Conservation (phyloP, 2,888 invertebrate genomes). For the Lampropteryx suffumata region DNA sequence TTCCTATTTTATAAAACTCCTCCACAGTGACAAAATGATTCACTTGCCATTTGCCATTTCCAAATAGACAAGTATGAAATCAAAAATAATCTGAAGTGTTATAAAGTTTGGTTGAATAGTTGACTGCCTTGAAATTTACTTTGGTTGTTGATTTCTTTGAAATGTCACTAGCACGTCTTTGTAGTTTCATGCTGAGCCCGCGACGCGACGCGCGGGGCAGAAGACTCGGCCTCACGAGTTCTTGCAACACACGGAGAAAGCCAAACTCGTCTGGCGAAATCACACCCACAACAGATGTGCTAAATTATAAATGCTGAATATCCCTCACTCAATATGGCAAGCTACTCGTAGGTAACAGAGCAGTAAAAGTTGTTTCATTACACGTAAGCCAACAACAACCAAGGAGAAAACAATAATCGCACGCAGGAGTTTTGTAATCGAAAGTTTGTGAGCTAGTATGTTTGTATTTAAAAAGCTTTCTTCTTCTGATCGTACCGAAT, state of each 20-base stretch:
- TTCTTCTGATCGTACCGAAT: no score
- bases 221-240: conserved; percentile 37
- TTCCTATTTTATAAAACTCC: conserved; percentile 67
- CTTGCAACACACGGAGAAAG: conserved; percentile 76
- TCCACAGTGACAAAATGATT: conserved; percentile 59
- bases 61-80: conserved; percentile 37
- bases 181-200: conserved; percentile 7
- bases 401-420: conserved; percentile 38
- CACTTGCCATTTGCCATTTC: conserved; percentile 56
- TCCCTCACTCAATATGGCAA: conserved; percentile 50
- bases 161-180: conserved; percentile 56
- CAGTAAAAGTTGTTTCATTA: conserved; percentile 69
- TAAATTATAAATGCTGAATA: conserved; percentile 63
- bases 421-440: no score
- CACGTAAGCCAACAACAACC: conserved; percentile 37
- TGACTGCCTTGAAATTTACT: conserved; percentile 73
- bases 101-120: conserved; percentile 48
- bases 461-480: no score
- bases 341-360: conserved; percentile 49
- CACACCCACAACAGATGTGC: conserved; percentile 75
- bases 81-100: conserved; percentile 28
- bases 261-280: conserved; percentile 73
- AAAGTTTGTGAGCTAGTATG: no score
- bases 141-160: conserved; percentile 56
- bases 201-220: conserved; percentile 15